These are phyloP conservation scores for Athetis lepigone DNA, from an alignment of 2,888 invertebrate species.

Conservation along the genomic window DNA sequence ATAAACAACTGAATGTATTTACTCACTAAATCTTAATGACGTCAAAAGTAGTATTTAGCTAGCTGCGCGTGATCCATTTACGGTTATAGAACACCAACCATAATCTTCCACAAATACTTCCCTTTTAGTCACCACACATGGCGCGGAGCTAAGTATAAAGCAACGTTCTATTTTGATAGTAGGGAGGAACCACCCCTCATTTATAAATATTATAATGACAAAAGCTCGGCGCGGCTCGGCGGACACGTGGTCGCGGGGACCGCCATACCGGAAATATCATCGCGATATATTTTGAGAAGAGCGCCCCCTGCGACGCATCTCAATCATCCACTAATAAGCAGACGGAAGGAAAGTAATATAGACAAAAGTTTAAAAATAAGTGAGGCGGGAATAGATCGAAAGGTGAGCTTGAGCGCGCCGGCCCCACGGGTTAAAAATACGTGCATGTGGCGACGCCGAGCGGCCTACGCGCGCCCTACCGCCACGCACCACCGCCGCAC, in stretches of 20 bases:
- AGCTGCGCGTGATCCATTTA: constrained; percentile 53
- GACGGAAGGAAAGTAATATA: constrained; percentile 89
- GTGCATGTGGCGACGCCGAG: constrained; percentile 74
- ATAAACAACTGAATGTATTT: constrained; percentile 28
- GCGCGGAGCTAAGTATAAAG: constrained; percentile 52
- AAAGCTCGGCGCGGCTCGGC: constrained; percentile 67
- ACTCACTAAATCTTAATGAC: constrained; percentile 28
- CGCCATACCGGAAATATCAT: constrained; percentile 83
- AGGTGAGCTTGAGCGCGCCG: constrained; percentile 88
- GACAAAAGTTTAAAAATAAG: constrained; percentile 90
- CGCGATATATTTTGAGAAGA: constrained; percentile 81
- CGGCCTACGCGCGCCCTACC: constrained; percentile 79
- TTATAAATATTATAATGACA: constrained; percentile 72
- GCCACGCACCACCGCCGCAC: constrained; percentile 56
- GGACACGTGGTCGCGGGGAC: constrained; percentile 75
- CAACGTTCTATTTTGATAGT: constrained; percentile 57
- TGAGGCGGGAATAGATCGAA: constrained; percentile 86
- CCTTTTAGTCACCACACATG: constrained; percentile 58
- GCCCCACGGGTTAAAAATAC: constrained; percentile 87
- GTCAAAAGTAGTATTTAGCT: constrained; percentile 42
- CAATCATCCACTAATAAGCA: constrained; percentile 90
- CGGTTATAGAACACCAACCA: constrained; percentile 41
- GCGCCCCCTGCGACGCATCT: constrained; percentile 90
- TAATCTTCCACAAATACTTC: constrained; percentile 59
- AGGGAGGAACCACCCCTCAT: constrained; percentile 64